Base-by-base conservation (phyloP, 2,113 vertebrate genomes). In the Danionella cerebrum region DNA sequence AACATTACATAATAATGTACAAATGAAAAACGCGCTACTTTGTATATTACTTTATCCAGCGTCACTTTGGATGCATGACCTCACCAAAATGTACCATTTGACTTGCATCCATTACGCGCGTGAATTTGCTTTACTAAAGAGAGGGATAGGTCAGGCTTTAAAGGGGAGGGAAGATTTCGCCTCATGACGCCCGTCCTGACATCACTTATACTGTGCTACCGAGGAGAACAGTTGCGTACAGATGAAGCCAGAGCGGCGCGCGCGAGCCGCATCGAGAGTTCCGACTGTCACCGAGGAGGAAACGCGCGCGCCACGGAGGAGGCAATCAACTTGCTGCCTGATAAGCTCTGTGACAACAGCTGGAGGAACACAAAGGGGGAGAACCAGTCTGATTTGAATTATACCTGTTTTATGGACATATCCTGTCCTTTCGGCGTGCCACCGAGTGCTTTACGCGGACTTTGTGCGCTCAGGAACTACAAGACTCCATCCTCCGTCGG, bases 181-280 rank as follows among this genome's bases (percentile, higher is more conserved):
- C 74, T 69, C 77, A 78, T 86, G 83, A 88, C 84, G 85, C 82
- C 69, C 70, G 67, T 62, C 69, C 27, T 88, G 85, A 87, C 86
- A 85, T 89, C 87, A 88, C 65, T 62, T 66, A 53, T 71, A 69
- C 59, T 73, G 38, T 75, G 72, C 72, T 76, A 78, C 71, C 69
- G 70, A 78, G 72, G 77, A 74, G 78, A 78, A 78, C 76, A 83
- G 82, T 75, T 76, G 79, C 76, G 75, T 38, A 65, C 73, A 80
- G 79, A 76, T 81, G 80, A 78, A 78, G 78, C 77, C 78, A 68
- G 65, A 45, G 67, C 72, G 73, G 55, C 81, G 85, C 78, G 76
- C 69, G 78, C 51, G 74, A 77, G 72, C 74, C 71, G 21, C 35
- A 19, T 25, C 5, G 22, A 44, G 13, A 31, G 35, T 35, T 27